These are phyloP conservation scores for Agriopis aurantiaria DNA, from an alignment of 2,888 invertebrate genomes.

Conservation along the genomic window DNA sequence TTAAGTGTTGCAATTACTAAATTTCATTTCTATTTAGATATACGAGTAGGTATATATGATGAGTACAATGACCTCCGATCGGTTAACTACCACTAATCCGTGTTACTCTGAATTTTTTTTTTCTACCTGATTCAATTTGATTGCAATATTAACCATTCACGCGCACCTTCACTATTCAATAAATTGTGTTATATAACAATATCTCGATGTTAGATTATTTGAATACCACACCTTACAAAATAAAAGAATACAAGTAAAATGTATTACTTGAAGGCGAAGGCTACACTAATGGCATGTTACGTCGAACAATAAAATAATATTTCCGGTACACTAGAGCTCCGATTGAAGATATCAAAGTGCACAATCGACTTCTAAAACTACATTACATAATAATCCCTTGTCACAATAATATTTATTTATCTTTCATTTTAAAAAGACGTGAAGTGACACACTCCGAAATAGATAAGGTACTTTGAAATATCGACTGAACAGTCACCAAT, in stretches of 20 bases:
- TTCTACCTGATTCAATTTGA: background rate
- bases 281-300: slow-evolving; percentile 36
- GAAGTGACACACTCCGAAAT: background rate
- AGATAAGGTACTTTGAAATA: background rate
- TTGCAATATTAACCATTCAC: background rate
- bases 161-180: background rate
- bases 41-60: no score
- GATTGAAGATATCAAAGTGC: slow-evolving; percentile 34
- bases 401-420: background rate
- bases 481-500: background rate
- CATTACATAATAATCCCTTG: background rate
- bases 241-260: slow-evolving; percentile 21
- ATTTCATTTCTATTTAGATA: no score
- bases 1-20: no score
- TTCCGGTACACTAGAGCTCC: slow-evolving; percentile 34
- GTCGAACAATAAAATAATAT: slow-evolving; percentile 27
- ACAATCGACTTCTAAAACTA: slow-evolving; percentile 11
- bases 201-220: slow-evolving; percentile 25
- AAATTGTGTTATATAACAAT: slow-evolving; percentile 8
- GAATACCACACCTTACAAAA: slow-evolving; percentile 4
- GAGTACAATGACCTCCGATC: no score
- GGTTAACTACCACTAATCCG: background rate
- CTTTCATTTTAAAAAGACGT: background rate
- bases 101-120: no score
- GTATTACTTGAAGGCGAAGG: slow-evolving; percentile 40